Conservation (phyloP, 2,113 vertebrate genomes). For the Podarcis cretensis region DNA sequence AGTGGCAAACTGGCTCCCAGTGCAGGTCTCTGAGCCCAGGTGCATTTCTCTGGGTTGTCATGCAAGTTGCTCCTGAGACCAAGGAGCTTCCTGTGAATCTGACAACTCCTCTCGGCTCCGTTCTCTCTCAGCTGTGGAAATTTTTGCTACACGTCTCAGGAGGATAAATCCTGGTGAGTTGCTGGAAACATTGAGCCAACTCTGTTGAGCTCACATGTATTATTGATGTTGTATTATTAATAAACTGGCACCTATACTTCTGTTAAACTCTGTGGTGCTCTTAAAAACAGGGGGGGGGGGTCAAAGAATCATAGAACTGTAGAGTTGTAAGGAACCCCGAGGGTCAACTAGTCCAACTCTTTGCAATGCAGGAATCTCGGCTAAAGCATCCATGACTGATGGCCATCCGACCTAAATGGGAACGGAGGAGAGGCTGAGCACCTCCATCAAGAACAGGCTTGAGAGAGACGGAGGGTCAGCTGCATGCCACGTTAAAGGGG, state of each 20-base stretch:
- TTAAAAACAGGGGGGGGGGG: not conserved
- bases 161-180: not conserved
- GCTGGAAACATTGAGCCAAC: not conserved
- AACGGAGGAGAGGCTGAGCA: not conserved
- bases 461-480: not conserved
- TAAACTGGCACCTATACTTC: not conserved
- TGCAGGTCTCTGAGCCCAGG: not conserved
- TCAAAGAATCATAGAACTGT: too few species aligned
- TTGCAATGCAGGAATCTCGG: too few species aligned
- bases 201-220: not conserved
- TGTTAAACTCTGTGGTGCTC: not conserved
- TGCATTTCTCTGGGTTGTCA: not conserved
- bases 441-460: not conserved
- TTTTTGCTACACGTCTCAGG: not conserved
- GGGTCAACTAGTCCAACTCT: too few species aligned
- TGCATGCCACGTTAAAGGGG: too few species aligned
- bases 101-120: not conserved
- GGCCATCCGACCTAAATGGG: not conserved
- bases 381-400: too few species aligned
- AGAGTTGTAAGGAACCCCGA: too few species aligned
- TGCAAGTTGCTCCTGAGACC: not conserved
- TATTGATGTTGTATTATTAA: not conserved
- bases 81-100: not conserved
- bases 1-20: too few species aligned
- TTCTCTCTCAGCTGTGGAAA: not conserved